Evolutionary conservation across 2,888 invertebrate species (phyloP).

Genomic region (Diabrotica balteata): DNA sequence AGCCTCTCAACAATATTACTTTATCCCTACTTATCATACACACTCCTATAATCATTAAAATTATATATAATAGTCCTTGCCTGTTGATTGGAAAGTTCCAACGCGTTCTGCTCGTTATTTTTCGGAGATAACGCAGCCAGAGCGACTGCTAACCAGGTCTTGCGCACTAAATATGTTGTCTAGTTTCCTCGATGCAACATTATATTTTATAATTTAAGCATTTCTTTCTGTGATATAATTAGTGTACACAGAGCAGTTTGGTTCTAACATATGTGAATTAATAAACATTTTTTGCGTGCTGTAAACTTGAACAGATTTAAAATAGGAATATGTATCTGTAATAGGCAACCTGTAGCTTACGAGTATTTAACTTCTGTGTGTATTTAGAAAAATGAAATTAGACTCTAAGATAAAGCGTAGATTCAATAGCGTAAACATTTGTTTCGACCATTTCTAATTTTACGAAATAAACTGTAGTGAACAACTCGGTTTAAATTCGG

Average conservation of each 20-base stretch:
- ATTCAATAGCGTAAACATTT: constrained; percentile 30
- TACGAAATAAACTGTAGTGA: constrained; percentile 40
- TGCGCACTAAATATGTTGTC: constrained; percentile 34
- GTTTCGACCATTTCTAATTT: constrained; percentile 29
- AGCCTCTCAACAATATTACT: constrained; percentile 14
- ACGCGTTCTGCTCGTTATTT: constrained; percentile 33
- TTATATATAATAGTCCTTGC: background rate
- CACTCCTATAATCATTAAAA: background rate
- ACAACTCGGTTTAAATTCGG: background rate
- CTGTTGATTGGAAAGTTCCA: constrained; percentile 16
- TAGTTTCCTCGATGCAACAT: constrained; percentile 31
- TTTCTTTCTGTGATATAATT: constrained; percentile 53
- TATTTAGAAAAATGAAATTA: constrained; percentile 45
- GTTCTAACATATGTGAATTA: constrained; percentile 33
- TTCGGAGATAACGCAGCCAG: constrained; percentile 29
- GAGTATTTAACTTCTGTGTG: constrained; percentile 55
- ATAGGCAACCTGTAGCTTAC: constrained; percentile 46
- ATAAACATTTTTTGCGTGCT: constrained; percentile 39
- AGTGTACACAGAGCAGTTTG: constrained; percentile 45
- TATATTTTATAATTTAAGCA: constrained; percentile 43
- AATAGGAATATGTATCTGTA: constrained; percentile 44
- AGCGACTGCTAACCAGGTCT: constrained; percentile 20
- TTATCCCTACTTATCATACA: background rate
- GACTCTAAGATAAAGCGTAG: constrained; percentile 41
- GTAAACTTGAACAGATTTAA: constrained; percentile 44